Evolutionary conservation across 2,113 vertebrate species (phyloP), one percentile per base, ranked within the genome.

Genomic region (Bos javanicus): DNA sequence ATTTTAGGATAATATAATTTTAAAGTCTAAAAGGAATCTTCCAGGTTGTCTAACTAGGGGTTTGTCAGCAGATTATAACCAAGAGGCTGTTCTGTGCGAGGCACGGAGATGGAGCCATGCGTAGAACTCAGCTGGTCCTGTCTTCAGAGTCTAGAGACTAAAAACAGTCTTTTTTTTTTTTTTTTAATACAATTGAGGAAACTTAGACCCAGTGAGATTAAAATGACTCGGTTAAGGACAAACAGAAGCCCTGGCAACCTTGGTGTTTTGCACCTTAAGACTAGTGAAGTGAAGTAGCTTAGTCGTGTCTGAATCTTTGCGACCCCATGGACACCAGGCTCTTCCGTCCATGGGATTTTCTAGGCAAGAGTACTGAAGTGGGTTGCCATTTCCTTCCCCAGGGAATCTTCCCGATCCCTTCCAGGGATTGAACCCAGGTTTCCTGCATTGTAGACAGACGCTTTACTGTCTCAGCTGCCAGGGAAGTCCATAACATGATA

Each of bases 1-100:
- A 39, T 92, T 97, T 83, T 81, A 93, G 71, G 91, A 50, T 19
- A 16, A 6, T 25, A 60, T 13, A 15, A 48, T 91, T 94, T 82
- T 78, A 36, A 81, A 48, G 14, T 89, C 39, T 25, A 83, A 91
- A 67, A 16, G 26, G 60, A n/a, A 16, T 62, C 23, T 85, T 76
- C 5, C 7, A 90, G 56, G 26, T 84, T 50, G 33, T 39, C n/a
- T 46, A n/a, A 59, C 46, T 54, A 26, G 50, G 48, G 23, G 36
- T 23, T 50, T 83, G 43, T 56, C 36, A 59, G 43, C 10, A 25
- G 14, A 39, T 43, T 39, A 33, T 15, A 76, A 52, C 8, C 1
- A 17, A 28, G 25, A 93, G 3, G 28, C 15, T 39, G 5, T 26
- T 64, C 6, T 46, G 25, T 54, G 39, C 3, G 30, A 26, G 17